Evolutionary conservation across 2,888 invertebrate species (phyloP).

Genomic region (Apamea sordens): DNA sequence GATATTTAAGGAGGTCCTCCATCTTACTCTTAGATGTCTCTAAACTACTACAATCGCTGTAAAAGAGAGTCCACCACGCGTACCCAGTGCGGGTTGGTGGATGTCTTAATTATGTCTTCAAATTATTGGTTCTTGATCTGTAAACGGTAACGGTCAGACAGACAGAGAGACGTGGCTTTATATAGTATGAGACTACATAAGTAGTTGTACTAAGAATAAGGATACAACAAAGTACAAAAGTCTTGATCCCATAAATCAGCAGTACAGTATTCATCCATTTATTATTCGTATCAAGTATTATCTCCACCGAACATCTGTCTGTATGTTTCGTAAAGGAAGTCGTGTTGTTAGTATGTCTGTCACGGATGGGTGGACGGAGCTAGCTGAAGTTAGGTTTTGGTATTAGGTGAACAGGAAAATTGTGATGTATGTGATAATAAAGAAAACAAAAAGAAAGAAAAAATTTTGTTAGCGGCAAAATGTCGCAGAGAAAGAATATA

Average conservation of each 20-base stretch:
- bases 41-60: neutral
- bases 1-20: neutral
- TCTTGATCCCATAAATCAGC: conserved; percentile 24
- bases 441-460: too few relatives aligned
- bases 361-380: conserved; percentile 23
- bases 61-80: neutral
- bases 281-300: conserved; percentile 52
- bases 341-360: conserved; percentile 45
- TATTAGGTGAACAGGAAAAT: conserved; percentile 1
- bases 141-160: neutral
- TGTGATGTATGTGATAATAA: neutral
- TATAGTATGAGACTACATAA: neutral
- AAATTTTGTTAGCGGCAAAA: too few relatives aligned
- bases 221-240: neutral
- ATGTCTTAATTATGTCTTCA: neutral
- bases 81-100: neutral
- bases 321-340: conserved; percentile 65
- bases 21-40: neutral
- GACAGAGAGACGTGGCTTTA: neutral
- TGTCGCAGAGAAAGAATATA: too few relatives aligned
- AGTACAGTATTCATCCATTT: conserved; percentile 31
- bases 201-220: neutral
- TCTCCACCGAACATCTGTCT: conserved; percentile 52
- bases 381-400: conserved; percentile 3
- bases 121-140: neutral